Base-by-base conservation (phyloP, 35 echinoderm and acorn worm species). In the Nesometra sesokonis region DNA sequence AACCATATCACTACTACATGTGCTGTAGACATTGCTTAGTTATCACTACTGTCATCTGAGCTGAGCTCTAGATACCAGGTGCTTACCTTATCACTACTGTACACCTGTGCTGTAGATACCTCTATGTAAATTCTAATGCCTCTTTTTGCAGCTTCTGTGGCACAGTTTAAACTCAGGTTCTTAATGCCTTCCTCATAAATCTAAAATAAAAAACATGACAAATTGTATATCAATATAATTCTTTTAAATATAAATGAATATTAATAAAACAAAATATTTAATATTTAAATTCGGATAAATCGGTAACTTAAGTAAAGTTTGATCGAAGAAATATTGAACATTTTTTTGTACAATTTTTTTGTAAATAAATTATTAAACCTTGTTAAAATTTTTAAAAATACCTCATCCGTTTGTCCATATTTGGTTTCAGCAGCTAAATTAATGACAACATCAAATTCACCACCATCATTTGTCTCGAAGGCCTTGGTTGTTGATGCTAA, bases 401-500 rank as follows among this genome's bases (percentile, higher is more conserved):
- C 96, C 77, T 52, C 92, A 77, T 99, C 96, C 77, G 89, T 89
- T 46, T 94, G 90, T 29, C 96, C 96, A 86, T 91, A 99, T 81
- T 99, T 93, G 37, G 96, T 99, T 88, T 94, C 92, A 23, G 96
- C 92, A 76, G 96, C 96, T 33, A 99, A 85, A 38, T 94, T 94
- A 1, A 94, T 86, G 23, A 99, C 92, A 21, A 94, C 79, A 79
- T 94, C 92, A 94, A 92, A 94, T 5, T 93, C 85, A 34, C 35
- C 30, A 9, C 82, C 84, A 35, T 88, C 96, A 81, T 89, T 88
- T 78, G 84, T 86, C 13, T 88, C 82, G 37, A 92, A 97, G 35
- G 85, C 89, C 77, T 92, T 94, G 30, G 87, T 33, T 30, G 85
- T 84, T 23, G 96, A 99, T 36, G 47, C 93, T 94, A 82, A 33